Evolutionary conservation across 2,888 invertebrate species (phyloP).

Genomic region (Eilema griseolum): DNA sequence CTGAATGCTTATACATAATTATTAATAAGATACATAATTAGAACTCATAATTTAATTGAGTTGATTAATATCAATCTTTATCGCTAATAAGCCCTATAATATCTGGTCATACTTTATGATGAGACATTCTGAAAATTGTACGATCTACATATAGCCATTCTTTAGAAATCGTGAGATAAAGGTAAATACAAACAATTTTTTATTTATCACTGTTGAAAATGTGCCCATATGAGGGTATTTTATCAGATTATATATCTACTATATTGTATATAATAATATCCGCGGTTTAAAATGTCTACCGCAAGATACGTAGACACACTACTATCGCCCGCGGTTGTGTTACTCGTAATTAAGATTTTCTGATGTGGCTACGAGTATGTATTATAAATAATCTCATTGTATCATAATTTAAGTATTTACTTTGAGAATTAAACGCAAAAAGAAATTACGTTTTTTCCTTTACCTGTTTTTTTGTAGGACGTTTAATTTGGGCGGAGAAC

Average conservation of each 20-base stretch:
- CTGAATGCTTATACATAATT: too few species aligned
- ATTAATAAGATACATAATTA: too few species aligned
- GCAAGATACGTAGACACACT: neutral
- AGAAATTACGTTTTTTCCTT: conserved; percentile 32
- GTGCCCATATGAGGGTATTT: neutral
- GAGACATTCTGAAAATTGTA: neutral
- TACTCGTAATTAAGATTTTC: conserved; percentile 34
- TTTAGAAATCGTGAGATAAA: neutral
- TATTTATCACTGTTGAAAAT: neutral
- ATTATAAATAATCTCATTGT: conserved; percentile 57
- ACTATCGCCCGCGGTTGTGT: conserved; percentile 35
- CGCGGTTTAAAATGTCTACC: neutral
- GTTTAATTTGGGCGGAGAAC: too few species aligned
- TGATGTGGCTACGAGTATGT: conserved; percentile 45
- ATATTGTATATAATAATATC: neutral
- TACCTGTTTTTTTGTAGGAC: too few species aligned
- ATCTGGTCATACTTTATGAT: too few species aligned
- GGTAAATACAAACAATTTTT: neutral
- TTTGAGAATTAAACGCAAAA: conserved; percentile 65
- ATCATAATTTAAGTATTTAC: conserved; percentile 54
- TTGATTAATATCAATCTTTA: too few species aligned
- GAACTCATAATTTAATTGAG: too few species aligned
- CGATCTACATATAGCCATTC: neutral
- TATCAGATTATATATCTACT: neutral
- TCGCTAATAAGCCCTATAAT: too few species aligned